Percentiles rank a stretch among this genome's conserved stretches.
phyloP scores from a whole-genome alignment of 1,140 invertebrate genomes.

The Drosophila burlai region DNA sequence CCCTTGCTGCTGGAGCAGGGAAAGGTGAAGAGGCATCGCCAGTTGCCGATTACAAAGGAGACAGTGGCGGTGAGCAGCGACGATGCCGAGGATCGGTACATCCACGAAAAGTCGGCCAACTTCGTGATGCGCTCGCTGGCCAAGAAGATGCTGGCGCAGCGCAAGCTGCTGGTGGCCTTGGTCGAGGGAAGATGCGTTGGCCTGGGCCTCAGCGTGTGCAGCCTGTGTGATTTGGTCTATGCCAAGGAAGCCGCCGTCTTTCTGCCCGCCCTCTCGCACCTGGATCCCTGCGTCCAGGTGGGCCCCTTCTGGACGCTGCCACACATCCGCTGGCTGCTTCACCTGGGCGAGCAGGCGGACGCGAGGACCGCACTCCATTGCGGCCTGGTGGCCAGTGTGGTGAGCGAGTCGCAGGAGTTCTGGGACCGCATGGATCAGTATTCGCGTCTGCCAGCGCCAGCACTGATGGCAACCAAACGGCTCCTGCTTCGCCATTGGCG shows the following conservation, averaged over 20 bases:
- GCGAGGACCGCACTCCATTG: conserved; percentile 90
- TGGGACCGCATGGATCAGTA: conserved; percentile 87
- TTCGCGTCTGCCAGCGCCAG: conserved; percentile 86
- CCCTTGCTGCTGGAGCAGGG: conserved; percentile 23
- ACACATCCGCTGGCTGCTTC: conserved; percentile 91
- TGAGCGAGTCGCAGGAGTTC: conserved; percentile 87
- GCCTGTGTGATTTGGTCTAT: conserved; percentile 95
- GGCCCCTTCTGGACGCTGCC: conserved; percentile 94
- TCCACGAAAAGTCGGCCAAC: conserved; percentile 62
- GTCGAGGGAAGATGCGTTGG: conserved; percentile 98
- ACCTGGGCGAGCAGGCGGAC: conserved; percentile 91
- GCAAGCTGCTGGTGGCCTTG: conserved; percentile 94
- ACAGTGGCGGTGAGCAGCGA: background rate
- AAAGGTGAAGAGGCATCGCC: conserved; percentile 8
- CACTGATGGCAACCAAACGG: conserved; percentile 87
- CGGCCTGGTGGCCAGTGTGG: conserved; percentile 90
- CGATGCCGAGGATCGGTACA: conserved; percentile 42
- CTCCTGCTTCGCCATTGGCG: conserved; percentile 80
- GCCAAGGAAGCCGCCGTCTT: conserved; percentile 94
- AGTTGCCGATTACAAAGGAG: background rate
- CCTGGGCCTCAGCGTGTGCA: conserved; percentile 92
- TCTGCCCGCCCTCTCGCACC: conserved; percentile 92
- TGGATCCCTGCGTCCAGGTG: conserved; percentile 94
- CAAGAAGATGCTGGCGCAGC: conserved; percentile 92
- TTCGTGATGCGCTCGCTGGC: conserved; percentile 89